Evolutionary conservation across 2,113 vertebrate genomes (phyloP).

Genomic region (Vulpes ferrilata): DNA sequence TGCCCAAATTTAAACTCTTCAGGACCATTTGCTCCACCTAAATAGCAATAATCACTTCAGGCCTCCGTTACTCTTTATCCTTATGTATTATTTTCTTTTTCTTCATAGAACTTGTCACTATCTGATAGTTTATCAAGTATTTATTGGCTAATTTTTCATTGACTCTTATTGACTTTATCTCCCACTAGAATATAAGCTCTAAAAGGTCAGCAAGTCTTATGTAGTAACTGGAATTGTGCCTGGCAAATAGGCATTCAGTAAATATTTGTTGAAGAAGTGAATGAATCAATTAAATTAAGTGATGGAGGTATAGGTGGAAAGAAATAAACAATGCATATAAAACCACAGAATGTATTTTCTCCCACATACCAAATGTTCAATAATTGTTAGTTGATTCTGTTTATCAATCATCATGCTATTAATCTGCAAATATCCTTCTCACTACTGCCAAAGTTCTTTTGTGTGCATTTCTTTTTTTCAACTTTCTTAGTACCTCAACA

Average conservation of each 20-base stretch:
- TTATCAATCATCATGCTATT: background rate
- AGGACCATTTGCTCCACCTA: background rate
- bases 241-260: background rate
- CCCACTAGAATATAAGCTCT: background rate
- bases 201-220: background rate
- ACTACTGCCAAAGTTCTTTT: background rate
- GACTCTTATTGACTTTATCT: background rate
- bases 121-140: background rate
- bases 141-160: background rate
- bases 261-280: background rate
- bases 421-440: background rate
- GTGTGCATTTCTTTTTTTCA: background rate
- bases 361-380: background rate
- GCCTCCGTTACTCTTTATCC: background rate
- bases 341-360: background rate
- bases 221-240: background rate
- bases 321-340: background rate
- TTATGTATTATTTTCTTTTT: background rate
- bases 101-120: background rate
- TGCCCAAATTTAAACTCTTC: background rate
- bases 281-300: background rate
- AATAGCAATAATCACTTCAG: background rate
- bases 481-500: background rate
- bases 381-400: background rate
- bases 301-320: background rate